Evolutionary conservation across 2,797 vertebrate species (phyloP), one percentile per base, ranked within the genome.

Genomic region (Platyrinchus mystaceus): DNA sequence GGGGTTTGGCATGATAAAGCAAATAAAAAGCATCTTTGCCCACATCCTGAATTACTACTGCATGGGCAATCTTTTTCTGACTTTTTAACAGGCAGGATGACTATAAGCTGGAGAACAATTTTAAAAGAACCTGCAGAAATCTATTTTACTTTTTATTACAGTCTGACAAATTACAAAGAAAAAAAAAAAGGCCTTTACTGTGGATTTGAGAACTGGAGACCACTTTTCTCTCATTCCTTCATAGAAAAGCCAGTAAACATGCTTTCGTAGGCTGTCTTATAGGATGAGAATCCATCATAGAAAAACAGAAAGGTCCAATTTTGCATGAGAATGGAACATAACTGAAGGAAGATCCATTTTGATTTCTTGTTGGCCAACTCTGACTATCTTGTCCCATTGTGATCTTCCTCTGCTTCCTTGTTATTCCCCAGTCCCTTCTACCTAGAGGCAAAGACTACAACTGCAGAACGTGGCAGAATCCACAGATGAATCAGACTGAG

Each of bases 401-500:
- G 27, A 69, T 46, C 43, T 34, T 85, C 64, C 70, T 78, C 23
- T 67, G 24, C n/a, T 89, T 74, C 37, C 53, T 79, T 0, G 0
- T 70, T 83, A 79, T 77, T 83, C 28, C 43, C 26, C n/a, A 85
- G 43, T 7, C 58, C 60, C 23, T 84, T 77, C 50, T 60, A 84
- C 44, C 47, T 78, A 46, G 15, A 89, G 49, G 71, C 75, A 82
- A 77, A 64, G 34, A 59, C 18, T 63, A 84, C 44, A 74, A 82
- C n/a, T 43, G 30, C 87, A 84, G 70, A 93, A 87, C 39, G 78
- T 81, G 75, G 41, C 78, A 95, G 95, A 85, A 89, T 18, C 53
- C 82, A 71, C 60, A 64, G 71, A 93, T 87, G 87, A 95, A 92
- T 94, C 93, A 94, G 66, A 62, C 15, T 58, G 53, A 74, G 77